phyloP scores from a whole-genome alignment of 2,113 vertebrate genomes.

The Scortum barcoo region DNA sequence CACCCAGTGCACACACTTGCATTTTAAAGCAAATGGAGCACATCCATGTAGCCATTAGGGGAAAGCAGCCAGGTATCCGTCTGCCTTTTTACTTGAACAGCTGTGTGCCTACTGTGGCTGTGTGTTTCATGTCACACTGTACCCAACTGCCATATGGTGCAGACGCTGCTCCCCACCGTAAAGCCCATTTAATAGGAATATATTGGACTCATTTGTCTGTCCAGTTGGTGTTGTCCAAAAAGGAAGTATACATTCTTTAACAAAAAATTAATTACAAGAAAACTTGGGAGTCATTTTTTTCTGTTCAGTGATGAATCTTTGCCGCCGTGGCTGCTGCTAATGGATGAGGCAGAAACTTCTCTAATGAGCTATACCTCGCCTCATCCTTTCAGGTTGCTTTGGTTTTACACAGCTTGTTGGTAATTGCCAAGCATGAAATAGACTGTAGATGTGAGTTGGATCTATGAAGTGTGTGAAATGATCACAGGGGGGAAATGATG shows the following conservation, averaged over 20 bases:
- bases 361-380: conserved; percentile 37
- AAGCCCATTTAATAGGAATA: conserved; percentile 65
- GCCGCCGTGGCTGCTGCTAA: conserved; percentile 38
- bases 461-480: neutral
- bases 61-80: conserved; percentile 23
- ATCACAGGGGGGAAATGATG: neutral
- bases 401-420: conserved; percentile 7
- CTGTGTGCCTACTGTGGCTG: conserved; percentile 30
- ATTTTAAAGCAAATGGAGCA: conserved; percentile 38
- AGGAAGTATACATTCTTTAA: conserved; percentile 43
- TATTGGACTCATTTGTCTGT: conserved; percentile 67
- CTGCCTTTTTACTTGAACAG: conserved; percentile 33
- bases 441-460: neutral
- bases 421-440: neutral
- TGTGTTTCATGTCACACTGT: conserved; percentile 18
- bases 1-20: neutral
- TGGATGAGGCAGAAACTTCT: conserved; percentile 43
- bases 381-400: conserved; percentile 6
- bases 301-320: conserved; percentile 48
- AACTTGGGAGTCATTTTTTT: conserved; percentile 64
- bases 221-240: conserved; percentile 34
- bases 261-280: conserved; percentile 61
- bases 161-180: conserved; percentile 1
- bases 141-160: conserved; percentile 47
- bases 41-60: conserved; percentile 30